Evolutionary conservation across 1,140 invertebrate genomes (phyloP).

Genomic region (Lasaia peninsularis): DNA sequence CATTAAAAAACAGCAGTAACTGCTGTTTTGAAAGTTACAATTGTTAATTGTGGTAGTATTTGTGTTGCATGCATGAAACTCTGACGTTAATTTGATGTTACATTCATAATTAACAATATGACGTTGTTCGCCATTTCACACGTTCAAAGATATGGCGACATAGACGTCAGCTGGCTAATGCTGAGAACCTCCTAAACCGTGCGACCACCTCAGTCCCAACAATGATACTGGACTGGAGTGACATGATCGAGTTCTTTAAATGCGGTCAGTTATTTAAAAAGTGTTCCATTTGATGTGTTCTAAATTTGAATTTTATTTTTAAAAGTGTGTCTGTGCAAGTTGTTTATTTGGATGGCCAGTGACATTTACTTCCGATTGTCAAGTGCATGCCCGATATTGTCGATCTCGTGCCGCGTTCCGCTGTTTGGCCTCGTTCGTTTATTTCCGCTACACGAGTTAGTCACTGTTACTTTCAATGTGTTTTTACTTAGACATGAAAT

Average conservation of each 20-base stretch:
- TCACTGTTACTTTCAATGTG: conserved; percentile 63
- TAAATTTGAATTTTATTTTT: conserved; percentile 1
- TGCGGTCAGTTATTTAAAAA: conserved; percentile 29
- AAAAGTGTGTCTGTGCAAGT: conserved; percentile 10
- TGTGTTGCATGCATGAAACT: conserved; percentile 6
- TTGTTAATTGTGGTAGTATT: background rate
- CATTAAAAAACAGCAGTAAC: background rate
- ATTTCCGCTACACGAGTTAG: conserved; percentile 41
- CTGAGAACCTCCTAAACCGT: conserved; percentile 47
- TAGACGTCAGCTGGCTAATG: conserved; percentile 45
- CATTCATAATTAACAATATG: conserved; percentile 13
- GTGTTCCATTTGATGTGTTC: background rate
- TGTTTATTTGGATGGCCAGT: conserved; percentile 22
- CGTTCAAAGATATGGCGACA: conserved; percentile 30
- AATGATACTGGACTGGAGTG: conserved; percentile 69
- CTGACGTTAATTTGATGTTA: conserved; percentile 11
- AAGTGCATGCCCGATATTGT: conserved; percentile 39
- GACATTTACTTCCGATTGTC: conserved; percentile 34
- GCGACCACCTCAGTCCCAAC: conserved; percentile 60
- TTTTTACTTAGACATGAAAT: conserved; percentile 50
- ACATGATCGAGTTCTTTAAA: conserved; percentile 49
- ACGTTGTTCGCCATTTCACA: conserved; percentile 27
- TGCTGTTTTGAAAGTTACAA: conserved; percentile 1
- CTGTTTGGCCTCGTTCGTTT: conserved; percentile 33
- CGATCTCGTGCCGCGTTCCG: conserved; percentile 42